phyloP scores from a whole-genome alignment of 2,113 vertebrate genomes.

The Stigmatopora nigra region DNA sequence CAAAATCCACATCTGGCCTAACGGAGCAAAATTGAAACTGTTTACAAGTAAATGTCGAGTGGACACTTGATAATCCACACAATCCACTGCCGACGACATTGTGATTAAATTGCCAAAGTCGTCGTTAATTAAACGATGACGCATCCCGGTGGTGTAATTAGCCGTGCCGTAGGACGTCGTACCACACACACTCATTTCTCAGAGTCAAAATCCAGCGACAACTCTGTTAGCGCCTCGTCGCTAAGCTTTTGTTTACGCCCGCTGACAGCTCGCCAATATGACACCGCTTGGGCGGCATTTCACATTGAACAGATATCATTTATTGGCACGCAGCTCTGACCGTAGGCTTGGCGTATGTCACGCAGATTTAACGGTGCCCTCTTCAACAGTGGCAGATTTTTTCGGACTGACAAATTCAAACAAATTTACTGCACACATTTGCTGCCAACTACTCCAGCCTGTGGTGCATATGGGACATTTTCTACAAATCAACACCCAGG shows the following conservation, averaged over 20 bases:
- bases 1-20: not conserved
- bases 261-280: conserved; percentile 12
- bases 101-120: conserved; percentile 26
- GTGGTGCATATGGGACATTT: no score
- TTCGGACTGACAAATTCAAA: no score
- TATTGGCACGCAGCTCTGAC: not conserved
- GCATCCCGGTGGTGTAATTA: conserved; percentile 42
- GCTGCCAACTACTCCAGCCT: no score
- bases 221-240: conserved; percentile 12
- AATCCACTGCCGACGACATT: conserved; percentile 1
- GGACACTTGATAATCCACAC: conserved; percentile 1
- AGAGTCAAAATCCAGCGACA: conserved; percentile 19
- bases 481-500: no score
- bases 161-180: conserved; percentile 21
- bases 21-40: no score
- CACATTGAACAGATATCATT: not conserved
- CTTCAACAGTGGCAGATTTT: no score
- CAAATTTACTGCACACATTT: no score
- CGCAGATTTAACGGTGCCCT: not conserved
- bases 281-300: not conserved
- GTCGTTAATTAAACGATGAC: conserved; percentile 34
- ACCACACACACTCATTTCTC: conserved; percentile 20
- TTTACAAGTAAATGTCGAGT: not conserved
- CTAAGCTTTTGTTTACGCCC: conserved; percentile 19
- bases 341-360: not conserved